A percentile compares a stretch with the other conserved stretches of the same genome.
Conservation (phyloP, 2,888 invertebrate genomes). For the Pseudoips prasinana region DNA sequence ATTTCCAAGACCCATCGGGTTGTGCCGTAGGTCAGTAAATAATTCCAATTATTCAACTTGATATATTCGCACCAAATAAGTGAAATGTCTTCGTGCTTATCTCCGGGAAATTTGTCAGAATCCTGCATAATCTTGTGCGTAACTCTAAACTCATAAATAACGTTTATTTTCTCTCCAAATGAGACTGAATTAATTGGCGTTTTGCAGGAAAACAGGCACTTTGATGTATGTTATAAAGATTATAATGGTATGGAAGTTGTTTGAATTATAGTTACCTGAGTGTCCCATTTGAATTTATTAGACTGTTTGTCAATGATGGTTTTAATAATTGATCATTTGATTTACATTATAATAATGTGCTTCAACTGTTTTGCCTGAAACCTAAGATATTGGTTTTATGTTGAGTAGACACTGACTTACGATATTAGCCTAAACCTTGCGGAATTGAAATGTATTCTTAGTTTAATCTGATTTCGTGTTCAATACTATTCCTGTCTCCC, state of each 20-base stretch:
- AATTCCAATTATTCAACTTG: slow-evolving; percentile 24
- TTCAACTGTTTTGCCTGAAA: too few species aligned
- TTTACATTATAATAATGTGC: too few species aligned
- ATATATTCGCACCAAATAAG: slow-evolving; percentile 36
- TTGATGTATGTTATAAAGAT: slow-evolving; percentile 19
- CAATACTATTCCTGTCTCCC: too few species aligned
- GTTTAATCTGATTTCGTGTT: too few species aligned
- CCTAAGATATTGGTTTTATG: too few species aligned
- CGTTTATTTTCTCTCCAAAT: slow-evolving; percentile 50
- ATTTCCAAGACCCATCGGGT: slow-evolving; percentile 2
- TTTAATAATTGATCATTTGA: too few species aligned
- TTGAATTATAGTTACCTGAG: slow-evolving; percentile 22
- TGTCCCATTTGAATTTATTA: slow-evolving; percentile 20
- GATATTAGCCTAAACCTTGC: too few species aligned
- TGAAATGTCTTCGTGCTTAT: slow-evolving; percentile 20
- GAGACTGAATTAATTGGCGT: slow-evolving; percentile 35
- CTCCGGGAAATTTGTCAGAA: slow-evolving; percentile 52
- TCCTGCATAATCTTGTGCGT: slow-evolving; percentile 46
- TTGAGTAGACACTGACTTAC: too few species aligned
- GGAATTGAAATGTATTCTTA: too few species aligned
- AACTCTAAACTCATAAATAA: slow-evolving; percentile 59
- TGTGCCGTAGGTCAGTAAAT: slow-evolving; percentile 15
- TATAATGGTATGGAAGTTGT: slow-evolving; percentile 20
- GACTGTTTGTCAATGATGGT: slow-evolving; percentile 7
- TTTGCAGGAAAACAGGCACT: slow-evolving; percentile 26